Percentiles rank a stretch among this genome's conserved stretches.
phyloP scores from a whole-genome alignment of 1,140 invertebrate species.

The Scaptomyza pallida region DNA sequence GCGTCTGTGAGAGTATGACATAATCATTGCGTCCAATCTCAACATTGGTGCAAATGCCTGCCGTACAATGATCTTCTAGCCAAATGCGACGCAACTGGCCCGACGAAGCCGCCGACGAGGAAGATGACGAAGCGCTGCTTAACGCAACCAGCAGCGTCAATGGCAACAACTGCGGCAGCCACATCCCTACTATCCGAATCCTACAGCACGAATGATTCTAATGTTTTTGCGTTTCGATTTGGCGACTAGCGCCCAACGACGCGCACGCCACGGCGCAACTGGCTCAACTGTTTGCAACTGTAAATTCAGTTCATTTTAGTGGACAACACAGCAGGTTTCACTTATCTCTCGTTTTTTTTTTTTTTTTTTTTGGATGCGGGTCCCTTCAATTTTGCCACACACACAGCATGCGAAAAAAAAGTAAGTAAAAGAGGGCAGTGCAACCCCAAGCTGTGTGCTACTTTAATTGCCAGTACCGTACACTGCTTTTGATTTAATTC shows the following conservation, averaged over 20 bases:
- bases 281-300: slow-evolving; percentile 62
- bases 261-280: slow-evolving; percentile 72
- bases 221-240: slow-evolving; percentile 17
- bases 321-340: slow-evolving; percentile 6
- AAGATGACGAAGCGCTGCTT: not conserved
- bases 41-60: slow-evolving; percentile 65
- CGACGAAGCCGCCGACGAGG: slow-evolving; percentile 1
- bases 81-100: slow-evolving; percentile 75
- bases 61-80: slow-evolving; percentile 80
- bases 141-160: slow-evolving; percentile 17
- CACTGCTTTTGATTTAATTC: slow-evolving; percentile 73
- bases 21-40: slow-evolving; percentile 74
- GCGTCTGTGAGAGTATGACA: slow-evolving; percentile 73
- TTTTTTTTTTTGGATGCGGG: slow-evolving; percentile 11
- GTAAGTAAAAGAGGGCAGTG: slow-evolving; percentile 1
- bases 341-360: not conserved
- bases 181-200: slow-evolving; percentile 19
- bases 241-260: slow-evolving; percentile 63
- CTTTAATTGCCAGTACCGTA: slow-evolving; percentile 30
- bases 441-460: slow-evolving; percentile 25
- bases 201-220: no score
- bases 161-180: slow-evolving; percentile 8
- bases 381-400: slow-evolving; percentile 22
- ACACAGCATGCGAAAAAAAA: not conserved
- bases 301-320: slow-evolving; percentile 18